These are phyloP conservation scores for Ruditapes philippinarum DNA, from an alignment of 1,140 invertebrate genomes.

Conservation along the genomic window DNA sequence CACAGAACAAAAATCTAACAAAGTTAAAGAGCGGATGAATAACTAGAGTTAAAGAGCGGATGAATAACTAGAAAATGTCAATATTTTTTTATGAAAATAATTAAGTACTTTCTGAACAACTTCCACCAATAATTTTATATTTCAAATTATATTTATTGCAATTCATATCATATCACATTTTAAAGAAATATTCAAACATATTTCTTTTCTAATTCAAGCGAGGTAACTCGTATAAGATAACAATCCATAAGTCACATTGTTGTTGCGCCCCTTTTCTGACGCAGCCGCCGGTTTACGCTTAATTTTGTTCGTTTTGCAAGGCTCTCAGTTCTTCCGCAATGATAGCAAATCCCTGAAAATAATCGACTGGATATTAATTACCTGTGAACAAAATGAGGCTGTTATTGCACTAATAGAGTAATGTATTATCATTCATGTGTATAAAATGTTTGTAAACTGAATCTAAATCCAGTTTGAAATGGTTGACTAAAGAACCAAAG, in stretches of 20 bases:
- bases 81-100: too few relatives aligned
- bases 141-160: too few relatives aligned
- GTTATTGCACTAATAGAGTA: too few relatives aligned
- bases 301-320: background rate
- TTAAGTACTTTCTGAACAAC: too few relatives aligned
- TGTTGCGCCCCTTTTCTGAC: background rate
- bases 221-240: background rate
- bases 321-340: conserved; percentile 47
- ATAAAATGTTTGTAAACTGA: background rate
- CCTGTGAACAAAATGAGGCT: background rate
- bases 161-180: too few relatives aligned
- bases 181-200: background rate
- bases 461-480: background rate
- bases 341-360: conserved; percentile 45
- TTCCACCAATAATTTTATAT: too few relatives aligned
- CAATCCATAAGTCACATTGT: background rate
- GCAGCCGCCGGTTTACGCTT: background rate
- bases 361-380: background rate
- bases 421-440: background rate
- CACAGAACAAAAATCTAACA: too few relatives aligned
- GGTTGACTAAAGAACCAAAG: background rate
- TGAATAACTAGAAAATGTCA: too few relatives aligned
- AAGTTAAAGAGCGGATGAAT: too few relatives aligned
- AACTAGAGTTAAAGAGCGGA: too few relatives aligned
- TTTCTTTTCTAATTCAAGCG: background rate